These are phyloP conservation scores for Elysia chlorotica DNA, from an alignment of 1,140 invertebrate genomes.

Conservation along the genomic window DNA sequence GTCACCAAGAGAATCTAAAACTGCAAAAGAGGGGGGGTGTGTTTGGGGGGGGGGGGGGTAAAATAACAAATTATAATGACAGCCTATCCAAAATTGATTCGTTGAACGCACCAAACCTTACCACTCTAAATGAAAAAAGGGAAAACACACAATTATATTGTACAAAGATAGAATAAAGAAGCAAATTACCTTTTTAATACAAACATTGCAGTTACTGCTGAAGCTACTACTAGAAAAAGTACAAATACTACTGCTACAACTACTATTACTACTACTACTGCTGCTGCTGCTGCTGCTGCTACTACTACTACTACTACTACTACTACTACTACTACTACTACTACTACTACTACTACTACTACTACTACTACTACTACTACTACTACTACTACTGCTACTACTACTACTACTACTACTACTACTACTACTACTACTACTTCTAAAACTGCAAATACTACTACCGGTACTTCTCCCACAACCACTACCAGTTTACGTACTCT, in stretches of 20 bases:
- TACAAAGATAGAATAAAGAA: too few species aligned
- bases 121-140: too few species aligned
- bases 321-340: constrained; percentile 12
- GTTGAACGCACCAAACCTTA: too few species aligned
- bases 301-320: constrained; percentile 7
- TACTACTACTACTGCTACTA: constrained; percentile 1
- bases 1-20: too few species aligned
- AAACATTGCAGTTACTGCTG: background rate
- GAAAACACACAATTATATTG: too few species aligned
- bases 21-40: too few species aligned
- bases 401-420: constrained; percentile 6
- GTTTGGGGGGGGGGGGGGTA: too few species aligned
- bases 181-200: background rate
- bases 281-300: constrained; percentile 2
- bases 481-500: background rate
- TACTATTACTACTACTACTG: constrained; percentile 13
- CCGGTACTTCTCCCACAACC: constrained; percentile 1
- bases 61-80: too few species aligned
- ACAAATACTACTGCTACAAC: constrained; percentile 1
- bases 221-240: background rate
- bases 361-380: background rate
- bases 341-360: constrained; percentile 14
- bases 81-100: too few species aligned
- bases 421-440: constrained; percentile 6
- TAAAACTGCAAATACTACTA: constrained; percentile 3